Percentiles rank a stretch among this genome's conserved stretches.
phyloP scores from a whole-genome alignment of 2,888 invertebrate species.

The Sipha maydis region DNA sequence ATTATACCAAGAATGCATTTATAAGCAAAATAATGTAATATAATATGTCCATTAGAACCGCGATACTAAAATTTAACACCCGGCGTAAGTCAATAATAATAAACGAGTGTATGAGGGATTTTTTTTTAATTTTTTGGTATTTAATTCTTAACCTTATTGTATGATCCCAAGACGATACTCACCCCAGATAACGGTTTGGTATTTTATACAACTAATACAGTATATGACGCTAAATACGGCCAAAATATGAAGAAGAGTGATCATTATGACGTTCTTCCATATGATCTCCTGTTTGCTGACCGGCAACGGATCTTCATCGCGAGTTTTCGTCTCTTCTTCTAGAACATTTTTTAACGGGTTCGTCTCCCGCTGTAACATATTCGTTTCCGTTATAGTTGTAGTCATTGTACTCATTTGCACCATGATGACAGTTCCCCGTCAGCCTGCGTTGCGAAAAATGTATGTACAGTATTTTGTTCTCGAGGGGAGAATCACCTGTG shows the following conservation, averaged over 20 bases:
- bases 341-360: neutral
- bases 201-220: conserved; percentile 35
- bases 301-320: neutral
- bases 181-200: conserved; percentile 63
- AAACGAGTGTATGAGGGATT: too few species aligned
- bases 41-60: too few species aligned
- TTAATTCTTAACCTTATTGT: neutral
- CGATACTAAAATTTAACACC: too few species aligned
- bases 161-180: conserved; percentile 53
- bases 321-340: neutral
- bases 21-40: too few species aligned
- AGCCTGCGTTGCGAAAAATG: neutral
- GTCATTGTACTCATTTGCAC: conserved; percentile 40
- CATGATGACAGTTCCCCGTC: neutral
- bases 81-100: too few species aligned
- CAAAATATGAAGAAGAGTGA: conserved; percentile 63
- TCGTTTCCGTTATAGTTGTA: conserved; percentile 30
- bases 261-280: conserved; percentile 64
- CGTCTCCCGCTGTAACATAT: neutral
- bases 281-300: conserved; percentile 65
- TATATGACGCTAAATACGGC: conserved; percentile 58
- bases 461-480: too few species aligned
- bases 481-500: too few species aligned
- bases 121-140: too few species aligned
- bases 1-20: too few species aligned